These are phyloP conservation scores for Acleris laterana DNA, from an alignment of 2,888 invertebrate genomes.

Conservation along the genomic window DNA sequence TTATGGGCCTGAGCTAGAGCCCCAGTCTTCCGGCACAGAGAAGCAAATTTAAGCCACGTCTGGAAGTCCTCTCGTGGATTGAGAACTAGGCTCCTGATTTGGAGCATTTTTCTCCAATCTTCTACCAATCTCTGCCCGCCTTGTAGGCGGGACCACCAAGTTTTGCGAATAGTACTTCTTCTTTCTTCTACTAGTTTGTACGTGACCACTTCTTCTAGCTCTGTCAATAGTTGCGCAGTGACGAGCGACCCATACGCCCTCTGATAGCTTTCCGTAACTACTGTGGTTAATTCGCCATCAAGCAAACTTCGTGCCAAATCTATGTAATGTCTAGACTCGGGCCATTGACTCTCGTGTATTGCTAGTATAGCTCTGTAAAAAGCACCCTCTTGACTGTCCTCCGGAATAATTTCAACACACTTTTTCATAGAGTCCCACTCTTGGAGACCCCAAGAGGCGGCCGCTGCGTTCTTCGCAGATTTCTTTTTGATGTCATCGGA, in stretches of 20 bases:
- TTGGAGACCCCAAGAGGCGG: conserved; percentile 97
- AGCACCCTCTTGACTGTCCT: conserved; percentile 96
- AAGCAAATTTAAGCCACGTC: conserved; percentile 98
- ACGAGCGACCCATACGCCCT: conserved; percentile 97
- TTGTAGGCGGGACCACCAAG: conserved; percentile 98
- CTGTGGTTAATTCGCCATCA: conserved; percentile 97
- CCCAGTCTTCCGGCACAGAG: conserved; percentile 97
- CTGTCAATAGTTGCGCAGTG: conserved; percentile 97
- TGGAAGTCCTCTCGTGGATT: conserved; percentile 96
- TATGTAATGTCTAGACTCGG: conserved; percentile 90
- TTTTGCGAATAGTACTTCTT: conserved; percentile 88
- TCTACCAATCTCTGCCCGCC: conserved; percentile 98
- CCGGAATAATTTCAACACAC: conserved; percentile 93
- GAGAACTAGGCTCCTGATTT: conserved; percentile 96
- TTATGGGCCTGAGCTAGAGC: conserved; percentile 95
- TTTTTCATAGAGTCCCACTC: conserved; percentile 97
- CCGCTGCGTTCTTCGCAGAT: conserved; percentile 95
- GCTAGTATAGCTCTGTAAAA: conserved; percentile 97
- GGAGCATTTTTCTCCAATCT: conserved; percentile 98
- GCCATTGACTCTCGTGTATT: conserved; percentile 91
- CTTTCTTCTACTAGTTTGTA: conserved; percentile 98
- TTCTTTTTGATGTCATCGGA: conserved; percentile 76
- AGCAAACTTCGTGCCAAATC: conserved; percentile 96
- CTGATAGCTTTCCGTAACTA: conserved; percentile 98
- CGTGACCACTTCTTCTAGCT: conserved; percentile 98